Conservation (phyloP, 1,140 invertebrate genomes). For the Branchinecta lynchi region DNA sequence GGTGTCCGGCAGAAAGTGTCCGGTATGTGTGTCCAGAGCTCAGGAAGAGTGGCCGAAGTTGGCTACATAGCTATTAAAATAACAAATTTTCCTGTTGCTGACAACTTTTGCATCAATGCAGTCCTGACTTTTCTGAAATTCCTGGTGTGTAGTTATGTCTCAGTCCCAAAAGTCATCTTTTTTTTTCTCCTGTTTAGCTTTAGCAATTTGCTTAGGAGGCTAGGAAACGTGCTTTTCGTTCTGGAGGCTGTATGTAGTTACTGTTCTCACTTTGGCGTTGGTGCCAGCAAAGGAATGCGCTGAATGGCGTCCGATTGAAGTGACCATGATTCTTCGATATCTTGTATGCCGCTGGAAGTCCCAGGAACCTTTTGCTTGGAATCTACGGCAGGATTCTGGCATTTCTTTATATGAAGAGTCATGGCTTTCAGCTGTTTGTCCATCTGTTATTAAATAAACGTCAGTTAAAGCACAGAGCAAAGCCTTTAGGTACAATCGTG, state of each 20-base stretch:
- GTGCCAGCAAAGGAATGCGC: slow-evolving; percentile 4
- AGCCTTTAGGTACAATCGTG: too few species aligned
- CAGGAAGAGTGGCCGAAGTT: too few species aligned
- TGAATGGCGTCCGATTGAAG: not conserved
- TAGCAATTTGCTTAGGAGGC: not conserved
- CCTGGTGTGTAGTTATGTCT: not conserved
- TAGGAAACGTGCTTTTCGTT: not conserved
- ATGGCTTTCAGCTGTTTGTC: not conserved
- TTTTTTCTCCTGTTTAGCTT: not conserved
- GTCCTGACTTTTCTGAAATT: not conserved
- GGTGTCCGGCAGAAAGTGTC: too few species aligned
- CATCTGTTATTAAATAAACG: too few species aligned
- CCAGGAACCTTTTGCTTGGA: slow-evolving; percentile 8
- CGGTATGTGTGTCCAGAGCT: too few species aligned
- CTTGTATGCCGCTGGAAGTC: not conserved
- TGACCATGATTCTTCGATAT: not conserved
- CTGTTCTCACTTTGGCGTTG: slow-evolving; percentile 10
- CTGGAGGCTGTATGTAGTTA: not conserved
- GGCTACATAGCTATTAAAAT: not conserved
- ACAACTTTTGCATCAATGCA: not conserved
- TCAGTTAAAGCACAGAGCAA: too few species aligned
- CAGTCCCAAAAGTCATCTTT: not conserved
- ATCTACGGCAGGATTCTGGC: not conserved
- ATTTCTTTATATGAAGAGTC: slow-evolving; percentile 3
- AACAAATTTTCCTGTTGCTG: not conserved